Base-by-base conservation (phyloP, 1,140 invertebrate genomes). In the Diploscapter pachys region DNA sequence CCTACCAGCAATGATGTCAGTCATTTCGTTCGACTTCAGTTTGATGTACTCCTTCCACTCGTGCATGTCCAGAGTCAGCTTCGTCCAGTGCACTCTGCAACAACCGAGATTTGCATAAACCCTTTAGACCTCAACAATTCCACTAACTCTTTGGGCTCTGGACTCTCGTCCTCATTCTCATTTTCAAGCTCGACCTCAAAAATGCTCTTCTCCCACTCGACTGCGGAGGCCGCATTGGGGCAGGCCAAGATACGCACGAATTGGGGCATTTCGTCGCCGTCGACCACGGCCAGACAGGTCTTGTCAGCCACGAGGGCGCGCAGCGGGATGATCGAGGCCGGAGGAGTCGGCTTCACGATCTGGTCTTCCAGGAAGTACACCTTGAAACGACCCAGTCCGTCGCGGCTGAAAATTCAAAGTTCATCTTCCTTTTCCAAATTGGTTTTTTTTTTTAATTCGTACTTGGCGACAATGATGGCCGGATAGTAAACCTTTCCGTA, bases 301-400 rank as follows among this genome's bases (percentile, higher is more conserved):
- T 63, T 80, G 0, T 75, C 80, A 49, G 52, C n/a, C 5, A 52
- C 53, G 4, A 84, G 50, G n/a, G 63, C 71, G 0, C 78, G 65
- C 11, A 84, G 64, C 2, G 83, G 79, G 54, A 85, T 65, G 13
- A 84, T 72, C 31, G 79, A 79, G n/a, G 65, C 72, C n/a, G 69
- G 61, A 8, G 83, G 82, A 6, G 85, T 53, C 9, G 76, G 62
- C 49, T 78, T 71, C 48, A 76, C 77, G 4, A 79, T 48, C 4
- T 79, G 74, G 62, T 84, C 83, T 54, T 82, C 81, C 0, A 72
- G 73, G 63, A 83, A 84, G 11, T 76, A 55, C 5, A 84, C 74
- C n/a, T 81, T 82, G 72, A 83, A 84, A 8, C 82, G 82, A 49
- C 81, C 78, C 48, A 85, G 73, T 11, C 76, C 84, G 62, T 85